These are phyloP conservation scores for Streblospio benedicti DNA, from an alignment of 1,140 invertebrate genomes.

Conservation along the genomic window DNA sequence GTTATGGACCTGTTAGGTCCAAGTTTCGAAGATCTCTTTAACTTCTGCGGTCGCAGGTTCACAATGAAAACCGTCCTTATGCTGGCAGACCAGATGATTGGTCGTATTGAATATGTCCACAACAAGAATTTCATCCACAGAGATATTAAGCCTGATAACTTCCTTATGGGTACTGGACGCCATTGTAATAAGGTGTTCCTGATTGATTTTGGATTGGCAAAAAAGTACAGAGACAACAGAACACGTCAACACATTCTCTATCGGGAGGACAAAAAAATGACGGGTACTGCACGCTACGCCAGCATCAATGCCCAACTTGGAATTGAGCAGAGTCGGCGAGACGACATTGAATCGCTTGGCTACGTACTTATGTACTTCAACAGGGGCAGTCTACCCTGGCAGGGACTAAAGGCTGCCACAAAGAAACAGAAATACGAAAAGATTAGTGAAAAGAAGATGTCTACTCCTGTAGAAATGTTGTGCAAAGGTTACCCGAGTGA, in stretches of 20 bases:
- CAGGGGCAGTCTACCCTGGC: slow-evolving; percentile 84
- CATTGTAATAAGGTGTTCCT: slow-evolving; percentile 94
- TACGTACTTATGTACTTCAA: slow-evolving; percentile 96
- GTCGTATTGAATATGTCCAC: slow-evolving; percentile 58
- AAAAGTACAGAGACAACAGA: slow-evolving; percentile 84
- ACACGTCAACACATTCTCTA: slow-evolving; percentile 83
- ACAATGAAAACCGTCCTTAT: slow-evolving; percentile 96
- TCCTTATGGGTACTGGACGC: slow-evolving; percentile 77
- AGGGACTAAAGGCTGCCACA: slow-evolving; percentile 83
- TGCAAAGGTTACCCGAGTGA: slow-evolving; percentile 57
- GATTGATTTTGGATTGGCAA: slow-evolving; percentile 95
- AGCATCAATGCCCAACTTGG: slow-evolving; percentile 95
- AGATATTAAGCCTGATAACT: slow-evolving; percentile 50
- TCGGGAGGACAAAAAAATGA: slow-evolving; percentile 93
- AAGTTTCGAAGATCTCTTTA: slow-evolving; percentile 91
- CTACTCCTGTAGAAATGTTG: slow-evolving; percentile 83
- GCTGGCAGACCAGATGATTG: slow-evolving; percentile 79
- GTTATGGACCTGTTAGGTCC: slow-evolving; percentile 95
- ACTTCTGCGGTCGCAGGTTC: slow-evolving; percentile 90
- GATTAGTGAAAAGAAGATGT: slow-evolving; percentile 97
- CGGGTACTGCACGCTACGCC: slow-evolving; percentile 89
- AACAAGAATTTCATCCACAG: slow-evolving; percentile 60
- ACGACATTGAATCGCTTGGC: slow-evolving; percentile 93
- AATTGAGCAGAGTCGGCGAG: slow-evolving; percentile 62
- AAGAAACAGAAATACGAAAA: slow-evolving; percentile 96